Percentiles rank a stretch among this genome's conserved stretches.
Evolutionary conservation across 1,140 invertebrate species (phyloP).

Genomic region (Odontomachus brunneus): DNA sequence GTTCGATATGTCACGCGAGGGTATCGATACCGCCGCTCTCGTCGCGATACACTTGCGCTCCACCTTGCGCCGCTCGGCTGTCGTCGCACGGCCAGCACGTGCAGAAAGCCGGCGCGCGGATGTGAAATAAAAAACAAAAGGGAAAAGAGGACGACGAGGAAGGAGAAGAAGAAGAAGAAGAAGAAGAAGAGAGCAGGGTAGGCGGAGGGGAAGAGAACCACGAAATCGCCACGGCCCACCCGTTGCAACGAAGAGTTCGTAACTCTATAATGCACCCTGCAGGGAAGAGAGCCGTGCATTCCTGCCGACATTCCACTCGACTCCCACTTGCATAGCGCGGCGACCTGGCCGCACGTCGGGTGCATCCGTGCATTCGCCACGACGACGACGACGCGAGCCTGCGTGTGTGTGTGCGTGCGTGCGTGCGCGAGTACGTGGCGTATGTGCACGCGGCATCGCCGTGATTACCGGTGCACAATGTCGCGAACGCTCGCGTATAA

Average conservation of each 20-base stretch:
- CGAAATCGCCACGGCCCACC: conserved; percentile 68
- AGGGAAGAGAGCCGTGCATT: conserved; percentile 69
- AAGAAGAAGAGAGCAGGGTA: neutral
- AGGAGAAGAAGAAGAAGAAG: neutral
- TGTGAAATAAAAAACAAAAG: conserved; percentile 50
- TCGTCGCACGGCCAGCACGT: conserved; percentile 55
- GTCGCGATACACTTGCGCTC: neutral
- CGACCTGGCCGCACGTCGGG: conserved; percentile 61
- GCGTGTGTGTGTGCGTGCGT: conserved; percentile 1
- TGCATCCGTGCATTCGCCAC: conserved; percentile 62
- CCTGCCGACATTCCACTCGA: conserved; percentile 71
- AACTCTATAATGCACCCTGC: conserved; percentile 74
- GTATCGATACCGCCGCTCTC: neutral
- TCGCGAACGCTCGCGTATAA: conserved; percentile 58
- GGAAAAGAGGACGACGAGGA: neutral
- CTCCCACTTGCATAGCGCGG: conserved; percentile 66
- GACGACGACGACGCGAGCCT: conserved; percentile 38
- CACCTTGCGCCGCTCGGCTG: conserved; percentile 13
- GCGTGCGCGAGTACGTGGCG: conserved; percentile 1
- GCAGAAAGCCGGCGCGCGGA: conserved; percentile 50
- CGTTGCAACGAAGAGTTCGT: conserved; percentile 73
- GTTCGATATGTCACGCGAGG: neutral
- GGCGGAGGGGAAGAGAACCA: conserved; percentile 4
- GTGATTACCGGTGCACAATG: conserved; percentile 54
- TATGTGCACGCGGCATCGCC: conserved; percentile 40